Conservation (phyloP, 2,113 vertebrate species). For the Calidris pugnax region DNA sequence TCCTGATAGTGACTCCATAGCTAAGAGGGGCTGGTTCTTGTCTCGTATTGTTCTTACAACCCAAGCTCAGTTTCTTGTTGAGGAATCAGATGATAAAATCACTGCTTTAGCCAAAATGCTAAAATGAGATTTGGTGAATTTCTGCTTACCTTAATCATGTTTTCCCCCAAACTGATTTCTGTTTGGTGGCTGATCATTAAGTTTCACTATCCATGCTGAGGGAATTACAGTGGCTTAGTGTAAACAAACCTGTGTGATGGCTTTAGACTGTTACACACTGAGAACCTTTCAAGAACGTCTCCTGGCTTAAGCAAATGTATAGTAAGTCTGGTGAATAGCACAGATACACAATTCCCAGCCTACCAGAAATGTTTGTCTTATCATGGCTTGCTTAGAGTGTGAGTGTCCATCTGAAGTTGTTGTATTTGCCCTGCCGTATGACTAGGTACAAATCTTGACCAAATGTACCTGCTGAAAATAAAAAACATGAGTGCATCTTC, state of each 20-base stretch:
- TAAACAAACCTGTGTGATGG: neutral
- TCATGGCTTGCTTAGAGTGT: neutral
- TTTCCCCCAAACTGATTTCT: neutral
- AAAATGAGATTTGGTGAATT: neutral
- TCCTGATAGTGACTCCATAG: neutral
- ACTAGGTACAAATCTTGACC: neutral
- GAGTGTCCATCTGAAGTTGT: neutral
- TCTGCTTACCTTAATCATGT: neutral
- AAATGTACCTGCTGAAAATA: neutral
- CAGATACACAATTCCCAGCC: neutral
- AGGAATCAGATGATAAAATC: neutral
- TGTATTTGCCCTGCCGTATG: neutral
- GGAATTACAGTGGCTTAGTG: neutral
- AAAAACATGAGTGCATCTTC: neutral
- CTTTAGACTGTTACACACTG: neutral
- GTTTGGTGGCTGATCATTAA: neutral
- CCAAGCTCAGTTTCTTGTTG: neutral
- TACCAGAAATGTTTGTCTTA: neutral
- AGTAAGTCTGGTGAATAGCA: neutral
- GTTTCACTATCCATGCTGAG: neutral
- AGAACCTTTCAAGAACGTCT: neutral
- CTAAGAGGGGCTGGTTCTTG: neutral
- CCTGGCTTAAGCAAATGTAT: neutral
- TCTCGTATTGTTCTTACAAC: neutral
- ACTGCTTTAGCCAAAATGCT: neutral